Conservation (phyloP, 1,140 invertebrate species). For the Anthonomus grandis region DNA sequence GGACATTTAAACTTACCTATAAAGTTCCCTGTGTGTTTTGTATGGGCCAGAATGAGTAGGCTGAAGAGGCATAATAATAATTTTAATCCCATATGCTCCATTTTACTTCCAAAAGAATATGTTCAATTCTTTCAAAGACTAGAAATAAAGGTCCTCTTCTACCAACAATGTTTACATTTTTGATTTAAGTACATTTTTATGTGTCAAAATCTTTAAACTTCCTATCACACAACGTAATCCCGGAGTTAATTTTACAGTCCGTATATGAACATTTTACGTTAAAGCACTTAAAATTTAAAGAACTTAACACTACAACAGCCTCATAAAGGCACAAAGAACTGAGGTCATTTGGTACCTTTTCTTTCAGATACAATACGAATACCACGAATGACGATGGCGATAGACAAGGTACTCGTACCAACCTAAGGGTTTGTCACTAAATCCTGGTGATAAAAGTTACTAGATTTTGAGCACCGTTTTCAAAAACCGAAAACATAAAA, state of each 20-base stretch:
- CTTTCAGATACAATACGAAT: constrained; percentile 1
- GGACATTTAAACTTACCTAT: constrained; percentile 21
- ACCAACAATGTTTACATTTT: constrained; percentile 24
- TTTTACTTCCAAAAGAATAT: constrained; percentile 6
- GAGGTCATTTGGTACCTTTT: constrained; percentile 13
- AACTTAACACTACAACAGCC: constrained; percentile 12
- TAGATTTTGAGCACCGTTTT: too few species aligned
- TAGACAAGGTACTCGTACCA: constrained; percentile 7
- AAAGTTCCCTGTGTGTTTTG: constrained; percentile 5
- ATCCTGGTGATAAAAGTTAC: too few species aligned
- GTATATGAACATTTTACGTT: constrained; percentile 2
- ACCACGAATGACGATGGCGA: too few species aligned
- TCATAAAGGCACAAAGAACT: constrained; percentile 27
- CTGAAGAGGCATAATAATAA: constrained; percentile 7
- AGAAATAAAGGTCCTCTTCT: constrained; percentile 14
- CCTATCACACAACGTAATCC: too few species aligned
- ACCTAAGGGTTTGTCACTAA: too few species aligned
- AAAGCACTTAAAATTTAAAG: constrained; percentile 2
- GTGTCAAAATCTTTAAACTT: not conserved
- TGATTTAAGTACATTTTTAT: constrained; percentile 7
- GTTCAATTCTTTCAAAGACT: constrained; percentile 12
- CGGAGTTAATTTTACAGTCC: too few species aligned
- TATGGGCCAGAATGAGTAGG: constrained; percentile 1
- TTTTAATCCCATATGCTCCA: constrained; percentile 12
- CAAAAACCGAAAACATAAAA: too few species aligned